These are phyloP conservation scores for Electrophaes corylata DNA, from an alignment of 2,888 invertebrate species.

Conservation along the genomic window DNA sequence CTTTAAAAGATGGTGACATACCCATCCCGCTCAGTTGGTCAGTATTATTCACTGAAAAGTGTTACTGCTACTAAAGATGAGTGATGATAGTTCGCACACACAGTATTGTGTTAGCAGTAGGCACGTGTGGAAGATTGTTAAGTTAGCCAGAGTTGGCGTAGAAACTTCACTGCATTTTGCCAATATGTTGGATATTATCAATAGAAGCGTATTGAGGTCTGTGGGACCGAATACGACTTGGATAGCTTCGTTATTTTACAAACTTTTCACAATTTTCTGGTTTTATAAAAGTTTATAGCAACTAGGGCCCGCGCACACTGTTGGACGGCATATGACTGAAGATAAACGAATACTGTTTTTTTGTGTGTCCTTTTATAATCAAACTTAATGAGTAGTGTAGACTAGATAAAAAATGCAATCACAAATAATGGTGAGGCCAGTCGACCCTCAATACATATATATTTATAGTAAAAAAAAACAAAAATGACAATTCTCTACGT, in stretches of 20 bases:
- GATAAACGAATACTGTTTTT: no score
- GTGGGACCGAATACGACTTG: neutral
- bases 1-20: no score
- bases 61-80: no score
- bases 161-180: constrained; percentile 7
- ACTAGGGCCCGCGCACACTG: no score
- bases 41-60: no score
- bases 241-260: neutral
- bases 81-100: neutral
- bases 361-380: no score
- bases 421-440: no score
- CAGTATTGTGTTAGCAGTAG: neutral
- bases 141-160: constrained; percentile 1
- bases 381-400: no score
- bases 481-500: neutral
- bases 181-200: constrained; percentile 18
- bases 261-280: neutral
- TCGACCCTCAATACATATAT: no score
- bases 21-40: no score
- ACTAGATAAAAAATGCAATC: no score
- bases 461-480: neutral
- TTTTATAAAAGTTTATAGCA: neutral
- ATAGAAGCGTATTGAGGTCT: neutral
- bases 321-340: no score
- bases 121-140: neutral